Conservation (phyloP, 2,797 vertebrate species). For the Mustela erminea region DNA sequence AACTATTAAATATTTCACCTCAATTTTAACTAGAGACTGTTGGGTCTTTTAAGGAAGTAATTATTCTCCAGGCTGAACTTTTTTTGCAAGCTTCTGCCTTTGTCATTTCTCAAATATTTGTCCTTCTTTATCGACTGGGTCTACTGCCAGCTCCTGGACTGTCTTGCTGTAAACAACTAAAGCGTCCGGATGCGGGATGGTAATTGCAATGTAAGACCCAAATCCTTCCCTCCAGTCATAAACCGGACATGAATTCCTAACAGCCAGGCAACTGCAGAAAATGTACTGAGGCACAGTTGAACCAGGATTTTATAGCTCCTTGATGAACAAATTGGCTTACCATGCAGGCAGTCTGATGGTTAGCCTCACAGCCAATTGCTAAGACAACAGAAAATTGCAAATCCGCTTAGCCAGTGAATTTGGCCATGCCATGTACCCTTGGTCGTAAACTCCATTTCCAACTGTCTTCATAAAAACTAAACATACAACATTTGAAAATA, state of each 20-base stretch:
- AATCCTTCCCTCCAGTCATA: constrained; percentile 68
- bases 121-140: constrained; percentile 47
- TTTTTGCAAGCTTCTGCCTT: not conserved
- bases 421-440: constrained; percentile 39
- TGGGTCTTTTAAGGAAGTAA: constrained; percentile 45
- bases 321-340: constrained; percentile 74
- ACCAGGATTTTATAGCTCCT: constrained; percentile 61
- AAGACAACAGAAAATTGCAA: constrained; percentile 77
- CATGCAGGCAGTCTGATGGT: constrained; percentile 32
- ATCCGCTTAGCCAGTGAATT: constrained; percentile 69
- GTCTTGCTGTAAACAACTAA: constrained; percentile 60
- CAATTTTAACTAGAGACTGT: constrained; percentile 20
- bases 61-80: constrained; percentile 24
- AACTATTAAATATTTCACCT: not conserved
- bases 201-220: constrained; percentile 71
- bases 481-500: constrained; percentile 59
- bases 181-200: not conserved
- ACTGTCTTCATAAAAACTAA: constrained; percentile 61
- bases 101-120: constrained; percentile 55
- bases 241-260: constrained; percentile 63
- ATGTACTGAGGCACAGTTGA: constrained; percentile 8
- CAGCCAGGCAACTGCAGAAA: constrained; percentile 51
- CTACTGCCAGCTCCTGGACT: not conserved
- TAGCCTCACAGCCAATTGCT: constrained; percentile 70
- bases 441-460: constrained; percentile 66